Evolutionary conservation across 2,888 invertebrate genomes (phyloP).

Genomic region (Cataglyphis altisquamis): DNA sequence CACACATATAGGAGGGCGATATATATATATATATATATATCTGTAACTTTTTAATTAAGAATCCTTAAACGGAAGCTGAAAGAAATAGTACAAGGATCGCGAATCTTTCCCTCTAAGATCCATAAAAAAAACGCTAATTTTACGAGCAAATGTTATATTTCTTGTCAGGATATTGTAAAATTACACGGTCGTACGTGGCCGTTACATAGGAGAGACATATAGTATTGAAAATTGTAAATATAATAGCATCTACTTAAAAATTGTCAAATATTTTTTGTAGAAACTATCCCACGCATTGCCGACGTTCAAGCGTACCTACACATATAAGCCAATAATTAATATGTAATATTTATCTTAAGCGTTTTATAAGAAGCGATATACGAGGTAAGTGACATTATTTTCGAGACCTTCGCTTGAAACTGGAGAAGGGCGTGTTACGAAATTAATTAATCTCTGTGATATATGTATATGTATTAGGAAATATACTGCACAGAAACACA

Average conservation of each 20-base stretch:
- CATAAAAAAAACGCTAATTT: conserved; percentile 30
- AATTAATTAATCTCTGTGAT: conserved; percentile 78
- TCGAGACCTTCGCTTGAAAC: conserved; percentile 73
- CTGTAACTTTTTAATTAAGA: conserved; percentile 35
- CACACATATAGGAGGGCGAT: neutral
- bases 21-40: conserved; percentile 4
- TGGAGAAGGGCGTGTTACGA: conserved; percentile 62
- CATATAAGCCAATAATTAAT: conserved; percentile 59
- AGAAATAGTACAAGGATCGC: conserved; percentile 62
- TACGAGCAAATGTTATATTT: conserved; percentile 60
- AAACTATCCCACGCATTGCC: conserved; percentile 57
- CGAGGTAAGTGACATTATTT: conserved; percentile 75
- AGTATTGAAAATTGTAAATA: conserved; percentile 64
- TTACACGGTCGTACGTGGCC: conserved; percentile 54
- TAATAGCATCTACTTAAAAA: conserved; percentile 69
- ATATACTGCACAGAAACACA: conserved; percentile 60
- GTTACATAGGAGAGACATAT: conserved; percentile 2
- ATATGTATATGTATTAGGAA: conserved; percentile 71
- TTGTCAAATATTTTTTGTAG: conserved; percentile 76
- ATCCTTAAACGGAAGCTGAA: conserved; percentile 34
- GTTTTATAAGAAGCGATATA: conserved; percentile 69
- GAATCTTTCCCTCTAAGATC: conserved; percentile 36
- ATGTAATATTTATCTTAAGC: conserved; percentile 68
- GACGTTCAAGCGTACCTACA: conserved; percentile 63
- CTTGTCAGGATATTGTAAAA: conserved; percentile 53